These are phyloP conservation scores for Gobius niger DNA, from an alignment of 2,113 vertebrate species.

Conservation along the genomic window DNA sequence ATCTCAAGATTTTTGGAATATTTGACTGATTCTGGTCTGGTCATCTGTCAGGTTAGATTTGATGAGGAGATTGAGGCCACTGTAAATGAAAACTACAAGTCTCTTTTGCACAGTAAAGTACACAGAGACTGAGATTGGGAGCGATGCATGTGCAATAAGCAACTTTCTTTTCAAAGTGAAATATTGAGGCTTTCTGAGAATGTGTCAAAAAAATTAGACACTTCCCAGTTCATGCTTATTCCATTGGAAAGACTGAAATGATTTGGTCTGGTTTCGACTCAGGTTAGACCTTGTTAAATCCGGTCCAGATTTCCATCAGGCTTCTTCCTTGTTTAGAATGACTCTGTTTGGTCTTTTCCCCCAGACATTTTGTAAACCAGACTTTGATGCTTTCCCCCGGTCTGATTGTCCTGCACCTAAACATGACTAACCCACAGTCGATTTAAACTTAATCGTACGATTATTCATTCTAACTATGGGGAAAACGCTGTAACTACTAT, in stretches of 20 bases:
- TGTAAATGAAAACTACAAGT: too few relatives aligned
- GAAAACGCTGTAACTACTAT: not conserved
- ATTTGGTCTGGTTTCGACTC: not conserved
- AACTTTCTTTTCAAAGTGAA: slow-evolving; percentile 30
- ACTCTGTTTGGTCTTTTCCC: not conserved
- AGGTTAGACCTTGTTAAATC: not conserved
- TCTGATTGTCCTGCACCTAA: slow-evolving; percentile 1
- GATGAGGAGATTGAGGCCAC: too few relatives aligned
- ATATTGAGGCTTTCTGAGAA: slow-evolving; percentile 30
- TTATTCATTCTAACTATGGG: too few relatives aligned
- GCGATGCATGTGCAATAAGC: not conserved
- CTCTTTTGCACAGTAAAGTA: not conserved
- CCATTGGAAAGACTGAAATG: too few relatives aligned
- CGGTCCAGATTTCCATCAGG: not conserved
- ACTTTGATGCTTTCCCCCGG: not conserved
- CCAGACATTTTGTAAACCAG: not conserved
- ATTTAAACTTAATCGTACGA: too few relatives aligned
- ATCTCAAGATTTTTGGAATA: too few relatives aligned
- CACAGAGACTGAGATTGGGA: not conserved
- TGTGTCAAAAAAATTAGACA: not conserved
- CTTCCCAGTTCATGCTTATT: too few relatives aligned
- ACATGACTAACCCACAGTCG: too few relatives aligned
- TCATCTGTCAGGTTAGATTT: too few relatives aligned
- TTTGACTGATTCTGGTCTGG: too few relatives aligned
- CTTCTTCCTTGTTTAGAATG: not conserved